Evolutionary conservation across 2,113 vertebrate species (phyloP).

Genomic region (Engraulis encrasicolus): DNA sequence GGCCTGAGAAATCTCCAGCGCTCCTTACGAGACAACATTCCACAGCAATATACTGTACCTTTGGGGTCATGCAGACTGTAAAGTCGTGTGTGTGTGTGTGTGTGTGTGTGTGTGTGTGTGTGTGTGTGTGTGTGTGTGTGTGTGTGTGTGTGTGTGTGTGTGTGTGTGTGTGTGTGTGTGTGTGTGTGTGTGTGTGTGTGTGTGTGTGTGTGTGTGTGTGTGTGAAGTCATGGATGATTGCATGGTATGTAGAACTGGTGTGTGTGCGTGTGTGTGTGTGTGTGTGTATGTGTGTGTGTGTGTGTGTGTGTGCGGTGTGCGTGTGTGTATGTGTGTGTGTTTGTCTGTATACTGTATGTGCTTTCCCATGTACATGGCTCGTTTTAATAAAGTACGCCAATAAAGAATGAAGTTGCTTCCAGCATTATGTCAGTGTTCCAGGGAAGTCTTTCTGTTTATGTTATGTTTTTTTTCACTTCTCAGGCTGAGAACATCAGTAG

Average conservation of each 20-base stretch:
- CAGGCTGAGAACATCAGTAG: background rate
- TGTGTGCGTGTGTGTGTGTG: background rate
- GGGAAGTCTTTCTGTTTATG: background rate
- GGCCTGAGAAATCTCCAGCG: constrained; percentile 21
- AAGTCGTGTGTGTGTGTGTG: background rate
- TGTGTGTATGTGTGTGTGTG: background rate
- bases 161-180: background rate
- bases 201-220: background rate
- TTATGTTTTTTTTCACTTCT: too few species aligned
- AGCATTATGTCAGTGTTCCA: background rate
- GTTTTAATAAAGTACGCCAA: background rate
- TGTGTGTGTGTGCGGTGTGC: background rate
- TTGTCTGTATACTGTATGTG: background rate
- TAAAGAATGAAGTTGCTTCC: background rate
- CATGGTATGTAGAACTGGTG: too few species aligned
- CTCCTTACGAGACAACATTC: constrained; percentile 22
- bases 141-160: background rate
- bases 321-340: background rate
- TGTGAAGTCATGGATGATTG: background rate
- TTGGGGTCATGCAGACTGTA: background rate
- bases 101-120: background rate
- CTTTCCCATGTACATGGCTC: background rate
- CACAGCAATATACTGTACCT: background rate
- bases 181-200: background rate
- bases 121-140: background rate